Evolutionary conservation across 2,797 vertebrate genomes (phyloP), one percentile per base, ranked within the genome.

Genomic region (Cryptoprocta ferox): DNA sequence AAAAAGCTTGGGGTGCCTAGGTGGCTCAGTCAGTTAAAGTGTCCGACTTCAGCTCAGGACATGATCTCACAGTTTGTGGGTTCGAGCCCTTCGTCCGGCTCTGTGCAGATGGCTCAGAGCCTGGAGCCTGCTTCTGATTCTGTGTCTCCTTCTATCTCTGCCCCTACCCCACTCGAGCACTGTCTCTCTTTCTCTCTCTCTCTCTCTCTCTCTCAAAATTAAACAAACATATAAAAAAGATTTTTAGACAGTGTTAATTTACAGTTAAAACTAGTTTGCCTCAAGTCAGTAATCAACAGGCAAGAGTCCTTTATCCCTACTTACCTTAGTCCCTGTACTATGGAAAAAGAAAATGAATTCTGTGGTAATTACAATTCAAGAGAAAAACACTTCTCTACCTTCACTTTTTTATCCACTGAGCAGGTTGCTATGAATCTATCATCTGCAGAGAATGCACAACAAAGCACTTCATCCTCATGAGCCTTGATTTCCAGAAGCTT

Each of bases 381-480:
- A 82, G 26, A 16, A 91, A 87, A 97, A 79, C 4, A 56, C n/a
- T 97, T 96, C 45, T 88, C 94, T 97, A 99, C 99, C 99, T 99
- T 99, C 39, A 99, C 99, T 98, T 99, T 99, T 98, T 98, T 99
- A 98, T 99, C 99, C 73, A 98, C 99, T 24, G 99, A 99, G 98
- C 99, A 99, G 92, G 99, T 99, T 95, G 99, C 99, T 93, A 99
- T 98, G 88, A 99, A 99, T 96, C 97, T 98, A 96, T 99, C 99
- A 70, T 99, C 99, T 8, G 99, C 98, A 96, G 99, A 99, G 98
- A 99, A 99, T 79, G 99, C 75, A 85, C 99, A 99, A 95, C 99
- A 99, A 91, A 99, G 98, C 70, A 99, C 98, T 98, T 99, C 99
- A 18, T 99, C 99, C 9, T 99, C 99, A 0, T 99, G 99, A 93